Evolutionary conservation across 1,140 invertebrate species (phyloP), one percentile per base, ranked within the genome.

Genomic region (Seison nebaliae): DNA sequence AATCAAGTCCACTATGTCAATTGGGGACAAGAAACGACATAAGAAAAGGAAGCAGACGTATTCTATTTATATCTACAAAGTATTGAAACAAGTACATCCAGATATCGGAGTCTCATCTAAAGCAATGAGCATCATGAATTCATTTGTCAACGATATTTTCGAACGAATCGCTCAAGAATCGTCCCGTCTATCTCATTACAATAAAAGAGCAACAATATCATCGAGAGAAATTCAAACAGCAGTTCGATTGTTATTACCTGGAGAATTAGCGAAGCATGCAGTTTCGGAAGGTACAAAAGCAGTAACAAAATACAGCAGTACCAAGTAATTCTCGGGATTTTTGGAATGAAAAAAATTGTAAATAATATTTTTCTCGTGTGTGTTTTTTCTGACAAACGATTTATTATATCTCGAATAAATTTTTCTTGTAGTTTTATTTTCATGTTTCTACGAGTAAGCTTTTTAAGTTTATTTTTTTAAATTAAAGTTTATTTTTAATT

Each of bases 171-270:
- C 70, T 18, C 54, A 66, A 8, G 71, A 74, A 52, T 60, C 70
- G 1, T 70, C 68, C 8, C 63, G 68, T 46, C 49, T 74, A 40
- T 65, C 68, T 6, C 68, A 72, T 43, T 71, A 72, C 58, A 73
- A 71, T 56, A 73, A 73, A 51, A 52, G 65, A 1, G 66, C 65
- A 6, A 60, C 57, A 31, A 65, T 67, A 46, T 66, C 61, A n/a
- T 59, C 52, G 42, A 51, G 65, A 38, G 67, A 70, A 49, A 65
- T 70, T 34, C 67, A 70, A 45, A 68, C 67, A 8, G 64, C 68
- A 32, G 66, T 67, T 16, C 53, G 67, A 26, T 55, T 70, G 7
- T 47, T 70, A 14, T 48, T 70, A 20, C 67, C 67, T 12, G 68
- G 69, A 38, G 67, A 70, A 47, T 52, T 70, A 45, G 64, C 65